phyloP scores from a whole-genome alignment of 2,888 invertebrate species.

The Gari tellinella region DNA sequence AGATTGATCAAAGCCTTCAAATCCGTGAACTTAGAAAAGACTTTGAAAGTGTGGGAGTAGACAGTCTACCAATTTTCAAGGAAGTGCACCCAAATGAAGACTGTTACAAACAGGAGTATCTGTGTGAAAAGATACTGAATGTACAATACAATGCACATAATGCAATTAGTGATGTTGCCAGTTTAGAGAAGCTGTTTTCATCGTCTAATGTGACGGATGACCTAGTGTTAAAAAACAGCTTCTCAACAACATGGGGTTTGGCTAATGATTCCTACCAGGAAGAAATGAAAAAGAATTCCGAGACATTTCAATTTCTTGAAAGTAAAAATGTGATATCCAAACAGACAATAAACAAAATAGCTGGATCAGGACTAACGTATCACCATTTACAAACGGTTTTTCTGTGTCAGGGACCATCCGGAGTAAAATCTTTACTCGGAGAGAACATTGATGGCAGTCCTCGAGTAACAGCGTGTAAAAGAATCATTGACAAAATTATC shows the following conservation, averaged over 20 bases:
- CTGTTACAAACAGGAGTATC: slow-evolving; percentile 18
- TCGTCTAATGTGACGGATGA: not conserved
- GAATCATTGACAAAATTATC: slow-evolving; percentile 3
- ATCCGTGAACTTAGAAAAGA: not conserved
- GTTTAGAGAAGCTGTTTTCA: slow-evolving; percentile 22
- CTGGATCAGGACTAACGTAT: slow-evolving; percentile 6
- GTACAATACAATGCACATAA: slow-evolving; percentile 36
- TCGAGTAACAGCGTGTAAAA: slow-evolving; percentile 18
- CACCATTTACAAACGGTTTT: slow-evolving; percentile 6
- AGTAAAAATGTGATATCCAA: slow-evolving; percentile 13
- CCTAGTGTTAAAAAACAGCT: slow-evolving; percentile 4
- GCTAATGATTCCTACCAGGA: slow-evolving; percentile 1
- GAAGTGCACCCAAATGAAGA: slow-evolving; percentile 13
- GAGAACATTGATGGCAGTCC: slow-evolving; percentile 12
- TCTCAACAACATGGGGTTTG: no score
- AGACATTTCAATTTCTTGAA: slow-evolving; percentile 6
- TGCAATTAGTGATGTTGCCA: slow-evolving; percentile 37
- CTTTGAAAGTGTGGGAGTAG: slow-evolving; percentile 20
- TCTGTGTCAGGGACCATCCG: not conserved
- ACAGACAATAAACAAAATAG: slow-evolving; percentile 18
- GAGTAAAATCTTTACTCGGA: not conserved
- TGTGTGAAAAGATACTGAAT: slow-evolving; percentile 7
- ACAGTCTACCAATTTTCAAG: slow-evolving; percentile 25
- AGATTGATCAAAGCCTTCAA: slow-evolving; percentile 17
- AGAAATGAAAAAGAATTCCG: not conserved